Evolutionary conservation across 2,888 invertebrate species (phyloP).

Genomic region (Drosophila aldrichi): DNA sequence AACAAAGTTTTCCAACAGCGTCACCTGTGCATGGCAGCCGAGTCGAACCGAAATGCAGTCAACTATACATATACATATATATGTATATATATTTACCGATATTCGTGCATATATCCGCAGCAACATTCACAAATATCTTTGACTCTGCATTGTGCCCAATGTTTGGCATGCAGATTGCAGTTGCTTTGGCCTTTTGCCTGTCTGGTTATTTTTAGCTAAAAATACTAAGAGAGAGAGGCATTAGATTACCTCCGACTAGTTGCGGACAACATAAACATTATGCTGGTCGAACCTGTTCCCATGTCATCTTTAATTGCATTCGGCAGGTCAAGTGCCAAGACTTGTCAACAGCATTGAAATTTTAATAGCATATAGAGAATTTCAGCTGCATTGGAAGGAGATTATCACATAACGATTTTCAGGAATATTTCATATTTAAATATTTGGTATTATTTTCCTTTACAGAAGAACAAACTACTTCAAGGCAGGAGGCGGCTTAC

Average conservation of each 20-base stretch:
- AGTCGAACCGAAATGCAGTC: neutral
- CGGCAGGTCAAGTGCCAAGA: neutral
- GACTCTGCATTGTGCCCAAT: constrained; percentile 14
- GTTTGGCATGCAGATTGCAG: constrained; percentile 23
- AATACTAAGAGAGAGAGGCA: neutral
- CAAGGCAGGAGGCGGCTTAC: too few species aligned
- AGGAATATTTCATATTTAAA: too few species aligned
- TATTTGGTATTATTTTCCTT: too few species aligned
- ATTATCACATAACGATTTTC: too few species aligned
- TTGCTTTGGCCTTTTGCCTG: neutral
- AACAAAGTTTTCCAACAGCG: constrained; percentile 8
- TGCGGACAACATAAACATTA: neutral
- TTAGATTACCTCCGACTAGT: neutral
- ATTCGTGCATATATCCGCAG: neutral
- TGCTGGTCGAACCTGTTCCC: neutral
- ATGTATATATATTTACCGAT: neutral
- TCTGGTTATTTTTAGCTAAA: constrained; percentile 8
- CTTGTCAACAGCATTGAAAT: neutral
- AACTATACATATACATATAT: neutral
- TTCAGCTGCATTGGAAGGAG: too few species aligned
- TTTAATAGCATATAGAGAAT: too few species aligned
- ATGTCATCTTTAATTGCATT: neutral
- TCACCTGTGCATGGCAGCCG: constrained; percentile 26
- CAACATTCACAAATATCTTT: constrained; percentile 6
- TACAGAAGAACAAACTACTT: too few species aligned